Evolutionary conservation across 2,113 vertebrate species (phyloP).

Genomic region (Notothenia coriiceps): DNA sequence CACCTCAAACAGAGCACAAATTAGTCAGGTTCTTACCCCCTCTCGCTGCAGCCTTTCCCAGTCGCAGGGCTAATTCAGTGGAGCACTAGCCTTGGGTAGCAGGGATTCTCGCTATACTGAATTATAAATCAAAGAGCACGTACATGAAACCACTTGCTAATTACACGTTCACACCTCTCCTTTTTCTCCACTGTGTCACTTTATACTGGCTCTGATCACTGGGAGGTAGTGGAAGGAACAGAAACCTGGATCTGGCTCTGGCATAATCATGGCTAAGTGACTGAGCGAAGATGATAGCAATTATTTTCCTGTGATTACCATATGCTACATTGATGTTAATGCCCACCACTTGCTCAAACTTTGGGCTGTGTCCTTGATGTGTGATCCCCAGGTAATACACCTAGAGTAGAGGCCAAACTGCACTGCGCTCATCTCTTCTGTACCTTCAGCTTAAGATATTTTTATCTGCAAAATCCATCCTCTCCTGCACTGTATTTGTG

Average conservation of each 20-base stretch:
- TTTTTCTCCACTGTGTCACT: conserved; percentile 68
- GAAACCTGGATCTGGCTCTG: conserved; percentile 33
- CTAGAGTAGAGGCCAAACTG: conserved; percentile 41
- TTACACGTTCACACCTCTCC: conserved; percentile 71
- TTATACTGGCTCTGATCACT: conserved; percentile 62
- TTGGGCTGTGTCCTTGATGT: conserved; percentile 73
- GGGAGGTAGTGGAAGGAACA: conserved; percentile 65
- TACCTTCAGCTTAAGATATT: conserved; percentile 71
- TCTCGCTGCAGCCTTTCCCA: conserved; percentile 58
- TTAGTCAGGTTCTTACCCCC: conserved; percentile 50
- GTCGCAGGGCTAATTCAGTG: conserved; percentile 77
- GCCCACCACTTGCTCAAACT: conserved; percentile 52
- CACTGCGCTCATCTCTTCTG: conserved; percentile 32
- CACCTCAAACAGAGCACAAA: conserved; percentile 75
- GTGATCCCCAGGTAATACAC: conserved; percentile 19
- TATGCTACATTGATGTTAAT: conserved; percentile 66
- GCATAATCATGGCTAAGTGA: conserved; percentile 57
- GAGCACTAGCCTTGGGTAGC: conserved; percentile 72
- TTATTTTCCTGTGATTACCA: conserved; percentile 70
- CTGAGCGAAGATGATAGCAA: conserved; percentile 61
- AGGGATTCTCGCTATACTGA: conserved; percentile 76
- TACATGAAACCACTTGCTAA: conserved; percentile 81
- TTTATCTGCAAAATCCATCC: conserved; percentile 73
- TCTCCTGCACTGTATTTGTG: conserved; percentile 76
- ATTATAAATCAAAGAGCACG: conserved; percentile 86